Evolutionary conservation across 2,888 invertebrate genomes (phyloP), one percentile per base, ranked within the genome.

Genomic region (Ceraclea dissimilis): DNA sequence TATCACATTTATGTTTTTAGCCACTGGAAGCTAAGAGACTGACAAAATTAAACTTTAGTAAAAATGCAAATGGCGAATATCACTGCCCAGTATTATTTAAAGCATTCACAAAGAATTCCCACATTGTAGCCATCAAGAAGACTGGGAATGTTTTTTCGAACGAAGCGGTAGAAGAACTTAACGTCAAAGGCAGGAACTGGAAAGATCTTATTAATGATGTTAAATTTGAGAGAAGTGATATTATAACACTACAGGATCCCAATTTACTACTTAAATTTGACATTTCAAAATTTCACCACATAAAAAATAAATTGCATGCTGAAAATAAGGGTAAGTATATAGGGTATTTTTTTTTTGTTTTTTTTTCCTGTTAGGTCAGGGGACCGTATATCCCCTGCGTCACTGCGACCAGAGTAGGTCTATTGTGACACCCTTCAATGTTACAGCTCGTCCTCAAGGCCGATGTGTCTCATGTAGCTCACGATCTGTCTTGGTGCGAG

Each of bases 71-170:
- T 63, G 88, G 80, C 2, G 82, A 90, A 64, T 91, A 87, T 67
- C 95, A 97, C 67, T 98, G 97, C 65, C 97, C 97, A 0, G 94
- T 97, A 2, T 74, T 96, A 20, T 96, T 91, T 68, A 95, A 94
- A 72, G 79, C 84, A 0, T 94, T 98, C 66, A 93, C 92, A 0
- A 93, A 93, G 67, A 93, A 93, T 71, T 92, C 94, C 0, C 90
- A 96, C 67, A 93, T 99, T 70, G 93, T 93, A 19, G 90, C 93
- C 0, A 84, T 97, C 59, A 84, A 81, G 54, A 85, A 85, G 0
- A 95, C 93, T 8, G 99, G 99, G 21, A 98, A 99, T 81, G 96
- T 99, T 0, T 99, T 87, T 71, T 90, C 90, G 0, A 84, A 87
- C 76, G 97, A 99, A 81, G 96, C 97, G 0, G 83, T 98, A 43